Conservation (phyloP, 2,113 vertebrate species). For the Oreocharis arfaki region DNA sequence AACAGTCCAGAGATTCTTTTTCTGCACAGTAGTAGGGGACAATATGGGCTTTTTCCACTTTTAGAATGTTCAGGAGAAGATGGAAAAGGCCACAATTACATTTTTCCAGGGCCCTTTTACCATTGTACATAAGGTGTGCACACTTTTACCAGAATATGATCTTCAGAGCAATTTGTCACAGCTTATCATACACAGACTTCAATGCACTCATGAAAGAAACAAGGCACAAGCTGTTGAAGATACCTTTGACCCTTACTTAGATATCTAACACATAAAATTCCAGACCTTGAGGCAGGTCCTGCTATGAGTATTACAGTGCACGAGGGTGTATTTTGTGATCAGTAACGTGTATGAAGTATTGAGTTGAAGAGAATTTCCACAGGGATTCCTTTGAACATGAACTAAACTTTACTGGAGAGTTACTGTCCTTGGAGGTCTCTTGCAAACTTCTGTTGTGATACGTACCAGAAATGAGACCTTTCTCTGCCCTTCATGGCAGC, state of each 20-base stretch:
- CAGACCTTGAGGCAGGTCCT: not conserved
- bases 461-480: not conserved
- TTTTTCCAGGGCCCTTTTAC: not conserved
- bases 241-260: not conserved
- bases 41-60: not conserved
- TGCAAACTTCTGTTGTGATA: not conserved
- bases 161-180: not conserved
- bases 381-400: not conserved
- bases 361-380: not conserved
- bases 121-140: not conserved
- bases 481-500: not conserved
- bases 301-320: not conserved
- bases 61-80: not conserved
- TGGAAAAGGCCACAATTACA: not conserved
- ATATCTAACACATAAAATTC: not conserved
- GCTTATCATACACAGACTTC: not conserved
- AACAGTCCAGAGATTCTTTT: not conserved
- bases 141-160: not conserved
- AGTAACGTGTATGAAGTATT: not conserved
- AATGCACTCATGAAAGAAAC: not conserved
- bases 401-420: not conserved
- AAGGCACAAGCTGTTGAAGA: not conserved
- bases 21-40: not conserved
- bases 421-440: not conserved
- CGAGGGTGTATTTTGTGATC: not conserved